These are phyloP conservation scores for Hermodice carunculata DNA, from an alignment of 2,888 invertebrate species.

Conservation along the genomic window DNA sequence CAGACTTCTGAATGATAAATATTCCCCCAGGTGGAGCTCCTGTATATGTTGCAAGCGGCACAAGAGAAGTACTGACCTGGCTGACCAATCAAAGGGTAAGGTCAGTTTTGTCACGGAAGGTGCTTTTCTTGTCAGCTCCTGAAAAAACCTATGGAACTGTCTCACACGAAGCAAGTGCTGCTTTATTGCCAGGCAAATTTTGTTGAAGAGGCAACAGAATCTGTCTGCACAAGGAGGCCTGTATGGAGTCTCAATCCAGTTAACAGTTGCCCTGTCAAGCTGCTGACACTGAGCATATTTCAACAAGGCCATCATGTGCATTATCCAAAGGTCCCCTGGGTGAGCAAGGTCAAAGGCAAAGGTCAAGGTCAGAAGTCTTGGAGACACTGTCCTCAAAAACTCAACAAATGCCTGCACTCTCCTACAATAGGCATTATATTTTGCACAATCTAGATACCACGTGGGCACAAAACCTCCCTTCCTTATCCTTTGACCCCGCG, in stretches of 20 bases:
- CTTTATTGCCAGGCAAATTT: slow-evolving; percentile 6
- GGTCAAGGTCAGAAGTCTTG: neutral
- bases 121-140: slow-evolving; percentile 9
- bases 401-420: slow-evolving; percentile 1
- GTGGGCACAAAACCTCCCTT: slow-evolving; percentile 1
- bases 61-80: slow-evolving; percentile 13
- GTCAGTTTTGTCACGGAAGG: neutral
- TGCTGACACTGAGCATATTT: slow-evolving; percentile 6
- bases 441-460: slow-evolving; percentile 6
- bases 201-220: slow-evolving; percentile 24
- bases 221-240: slow-evolving; percentile 12
- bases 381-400: neutral
- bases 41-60: slow-evolving; percentile 1
- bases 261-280: neutral
- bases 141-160: slow-evolving; percentile 7
- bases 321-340: slow-evolving; percentile 11
- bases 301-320: neutral
- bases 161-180: slow-evolving; percentile 3
- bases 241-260: slow-evolving; percentile 15
- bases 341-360: slow-evolving; percentile 11
- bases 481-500: neutral
- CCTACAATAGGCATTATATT: slow-evolving; percentile 2
- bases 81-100: slow-evolving; percentile 18
- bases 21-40: neutral
- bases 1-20: neutral